A percentile compares a stretch with the other conserved stretches of the same genome.
Conservation (phyloP, 2,888 invertebrate species). For the Folsomia candida region DNA sequence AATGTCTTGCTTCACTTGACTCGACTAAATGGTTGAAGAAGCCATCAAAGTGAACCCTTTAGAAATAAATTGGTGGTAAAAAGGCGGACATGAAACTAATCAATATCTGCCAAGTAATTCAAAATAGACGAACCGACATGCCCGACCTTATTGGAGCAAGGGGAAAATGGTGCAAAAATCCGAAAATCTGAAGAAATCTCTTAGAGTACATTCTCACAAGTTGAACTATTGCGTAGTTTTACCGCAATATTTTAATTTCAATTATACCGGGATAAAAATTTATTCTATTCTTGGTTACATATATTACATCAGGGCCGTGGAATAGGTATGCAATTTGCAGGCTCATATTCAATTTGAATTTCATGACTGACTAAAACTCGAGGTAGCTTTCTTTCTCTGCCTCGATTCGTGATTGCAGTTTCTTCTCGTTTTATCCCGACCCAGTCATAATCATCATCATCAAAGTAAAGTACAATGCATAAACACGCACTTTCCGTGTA, state of each 20-base stretch:
- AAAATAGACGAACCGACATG: background rate
- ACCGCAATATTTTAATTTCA: too few relatives aligned
- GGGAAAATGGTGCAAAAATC: background rate
- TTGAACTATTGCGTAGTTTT: too few relatives aligned
- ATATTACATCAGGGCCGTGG: too few relatives aligned
- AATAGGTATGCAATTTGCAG: too few relatives aligned
- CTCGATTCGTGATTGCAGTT: too few relatives aligned
- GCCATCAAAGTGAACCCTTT: background rate
- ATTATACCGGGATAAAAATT: too few relatives aligned
- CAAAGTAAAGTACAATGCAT: conserved; percentile 1
- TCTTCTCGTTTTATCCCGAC: background rate
- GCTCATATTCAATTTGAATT: too few relatives aligned
- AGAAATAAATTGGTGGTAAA: background rate
- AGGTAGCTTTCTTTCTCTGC: too few relatives aligned
- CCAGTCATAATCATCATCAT: background rate
- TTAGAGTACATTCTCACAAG: background rate
- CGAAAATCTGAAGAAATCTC: background rate
- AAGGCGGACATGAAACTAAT: background rate
- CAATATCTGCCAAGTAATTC: conserved; percentile 1
- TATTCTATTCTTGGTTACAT: too few relatives aligned
- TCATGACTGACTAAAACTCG: too few relatives aligned
- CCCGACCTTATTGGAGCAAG: background rate
- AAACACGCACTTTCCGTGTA: conserved; percentile 10
- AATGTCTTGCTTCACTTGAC: background rate
- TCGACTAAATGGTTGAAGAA: background rate